A percentile compares a stretch with the other conserved stretches of the same genome.
These are phyloP conservation scores for Chelonoidis abingdonii DNA, from an alignment of 2,113 vertebrate species.

Conservation along the genomic window DNA sequence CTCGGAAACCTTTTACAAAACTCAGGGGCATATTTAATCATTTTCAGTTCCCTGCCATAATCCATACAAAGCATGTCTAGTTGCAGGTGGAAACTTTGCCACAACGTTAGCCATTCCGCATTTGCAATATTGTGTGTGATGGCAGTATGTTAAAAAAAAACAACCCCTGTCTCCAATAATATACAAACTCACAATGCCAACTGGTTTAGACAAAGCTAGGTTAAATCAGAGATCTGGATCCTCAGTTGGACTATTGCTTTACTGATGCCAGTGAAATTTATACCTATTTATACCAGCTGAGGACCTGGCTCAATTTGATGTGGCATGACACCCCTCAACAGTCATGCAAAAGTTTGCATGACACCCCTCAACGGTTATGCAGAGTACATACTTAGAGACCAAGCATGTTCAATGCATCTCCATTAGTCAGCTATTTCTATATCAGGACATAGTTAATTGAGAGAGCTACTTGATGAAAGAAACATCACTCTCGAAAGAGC, in stretches of 20 bases:
- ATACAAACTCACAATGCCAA: not conserved
- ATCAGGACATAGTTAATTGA: not conserved
- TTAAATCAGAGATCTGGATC: not conserved
- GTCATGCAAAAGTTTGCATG: not conserved
- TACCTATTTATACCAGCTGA: not conserved
- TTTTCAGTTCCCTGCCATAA: not conserved
- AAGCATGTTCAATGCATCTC: fast-evolving
- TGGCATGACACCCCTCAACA: not conserved
- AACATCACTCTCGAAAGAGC: not conserved
- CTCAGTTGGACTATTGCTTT: not conserved
- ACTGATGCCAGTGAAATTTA: not conserved
- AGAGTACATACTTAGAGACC: not conserved
- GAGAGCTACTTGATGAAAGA: not conserved
- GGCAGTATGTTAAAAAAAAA: not conserved
- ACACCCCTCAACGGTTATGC: not conserved
- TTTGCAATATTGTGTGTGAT: not conserved
- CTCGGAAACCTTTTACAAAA: not conserved
- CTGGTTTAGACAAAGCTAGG: not conserved
- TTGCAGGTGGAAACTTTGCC: not conserved
- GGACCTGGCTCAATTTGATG: not conserved
- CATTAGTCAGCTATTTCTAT: not conserved
- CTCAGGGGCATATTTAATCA: not conserved
- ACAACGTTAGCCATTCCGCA: not conserved
- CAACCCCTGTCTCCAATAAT: not conserved
- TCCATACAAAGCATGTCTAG: not conserved